Conservation (phyloP, 2,888 invertebrate genomes). For the Melanotus villosus region DNA sequence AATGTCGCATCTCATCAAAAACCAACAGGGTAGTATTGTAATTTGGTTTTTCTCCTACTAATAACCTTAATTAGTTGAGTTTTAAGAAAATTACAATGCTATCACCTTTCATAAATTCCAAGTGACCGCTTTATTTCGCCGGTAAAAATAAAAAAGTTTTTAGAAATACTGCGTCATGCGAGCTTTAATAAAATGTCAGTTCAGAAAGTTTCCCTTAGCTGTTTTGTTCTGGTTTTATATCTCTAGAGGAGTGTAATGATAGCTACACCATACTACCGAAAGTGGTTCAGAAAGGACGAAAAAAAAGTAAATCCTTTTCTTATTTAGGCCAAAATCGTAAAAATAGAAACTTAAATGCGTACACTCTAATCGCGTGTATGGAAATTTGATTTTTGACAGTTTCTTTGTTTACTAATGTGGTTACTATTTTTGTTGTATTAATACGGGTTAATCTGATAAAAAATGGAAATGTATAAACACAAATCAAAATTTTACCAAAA, state of each 20-base stretch:
- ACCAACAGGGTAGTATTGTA: too few species aligned
- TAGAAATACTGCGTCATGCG: slow-evolving; percentile 14
- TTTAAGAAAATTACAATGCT: too few species aligned
- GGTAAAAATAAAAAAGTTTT: slow-evolving; percentile 2
- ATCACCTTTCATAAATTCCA: not conserved
- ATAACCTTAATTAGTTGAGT: too few species aligned
- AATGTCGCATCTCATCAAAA: too few species aligned
- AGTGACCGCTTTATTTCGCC: slow-evolving; percentile 9
- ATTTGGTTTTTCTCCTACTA: too few species aligned
- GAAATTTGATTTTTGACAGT: slow-evolving; percentile 10
- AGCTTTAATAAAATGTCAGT: slow-evolving; percentile 22
- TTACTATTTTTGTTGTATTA: slow-evolving; percentile 4
- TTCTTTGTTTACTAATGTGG: slow-evolving; percentile 9
- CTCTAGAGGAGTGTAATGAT: slow-evolving; percentile 8
- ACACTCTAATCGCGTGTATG: slow-evolving; percentile 15
- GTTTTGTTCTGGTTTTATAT: slow-evolving; percentile 15
- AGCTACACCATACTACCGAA: slow-evolving; percentile 1
- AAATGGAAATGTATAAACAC: too few species aligned
- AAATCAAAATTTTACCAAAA: not conserved
- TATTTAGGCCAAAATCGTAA: not conserved
- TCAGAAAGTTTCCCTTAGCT: slow-evolving; percentile 5
- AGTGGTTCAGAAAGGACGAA: not conserved
- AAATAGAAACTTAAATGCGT: slow-evolving; percentile 10
- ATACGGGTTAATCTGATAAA: slow-evolving; percentile 15
- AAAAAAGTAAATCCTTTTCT: not conserved